These are phyloP conservation scores for Tethea ocularis DNA, from an alignment of 2,888 invertebrate species.

Conservation along the genomic window DNA sequence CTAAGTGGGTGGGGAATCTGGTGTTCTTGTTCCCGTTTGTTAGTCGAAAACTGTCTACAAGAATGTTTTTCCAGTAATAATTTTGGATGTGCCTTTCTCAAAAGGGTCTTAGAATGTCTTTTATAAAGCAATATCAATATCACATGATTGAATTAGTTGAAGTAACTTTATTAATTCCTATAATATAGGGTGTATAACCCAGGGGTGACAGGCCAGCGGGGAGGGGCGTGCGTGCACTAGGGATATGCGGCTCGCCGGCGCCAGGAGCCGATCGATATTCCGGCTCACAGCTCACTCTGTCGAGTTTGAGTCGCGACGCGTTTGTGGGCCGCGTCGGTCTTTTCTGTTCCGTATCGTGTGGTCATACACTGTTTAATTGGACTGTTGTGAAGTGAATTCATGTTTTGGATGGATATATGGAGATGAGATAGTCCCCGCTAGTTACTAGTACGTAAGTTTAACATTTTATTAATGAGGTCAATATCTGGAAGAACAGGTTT, in stretches of 20 bases:
- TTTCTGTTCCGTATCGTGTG: slow-evolving; percentile 46
- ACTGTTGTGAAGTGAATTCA: slow-evolving; percentile 54
- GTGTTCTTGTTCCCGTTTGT: slow-evolving; percentile 39
- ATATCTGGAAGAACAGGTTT: slow-evolving; percentile 35
- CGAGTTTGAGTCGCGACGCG: slow-evolving; percentile 63
- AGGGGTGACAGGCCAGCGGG: slow-evolving; percentile 60
- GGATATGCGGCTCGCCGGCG: slow-evolving; percentile 81
- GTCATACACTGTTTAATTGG: slow-evolving; percentile 40
- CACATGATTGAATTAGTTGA: slow-evolving; percentile 12
- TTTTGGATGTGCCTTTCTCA: too few species aligned
- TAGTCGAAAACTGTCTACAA: slow-evolving; percentile 15
- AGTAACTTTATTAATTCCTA: slow-evolving; percentile 30
- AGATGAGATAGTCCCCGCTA: slow-evolving; percentile 70
- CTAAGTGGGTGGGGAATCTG: slow-evolving; percentile 28
- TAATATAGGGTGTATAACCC: slow-evolving; percentile 50
- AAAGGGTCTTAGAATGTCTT: too few species aligned
- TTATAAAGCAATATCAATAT: slow-evolving; percentile 15
- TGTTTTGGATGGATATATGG: slow-evolving; percentile 55
- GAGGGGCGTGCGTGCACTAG: slow-evolving; percentile 77
- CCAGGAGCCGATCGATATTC: slow-evolving; percentile 78
- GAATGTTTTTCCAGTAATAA: too few species aligned
- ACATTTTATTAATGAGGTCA: slow-evolving; percentile 25
- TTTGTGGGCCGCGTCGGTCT: slow-evolving; percentile 51
- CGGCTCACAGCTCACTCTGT: slow-evolving; percentile 64
- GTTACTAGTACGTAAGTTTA: slow-evolving; percentile 54